Evolutionary conservation across 2,888 invertebrate genomes (phyloP).

Genomic region (Andricus curvator): DNA sequence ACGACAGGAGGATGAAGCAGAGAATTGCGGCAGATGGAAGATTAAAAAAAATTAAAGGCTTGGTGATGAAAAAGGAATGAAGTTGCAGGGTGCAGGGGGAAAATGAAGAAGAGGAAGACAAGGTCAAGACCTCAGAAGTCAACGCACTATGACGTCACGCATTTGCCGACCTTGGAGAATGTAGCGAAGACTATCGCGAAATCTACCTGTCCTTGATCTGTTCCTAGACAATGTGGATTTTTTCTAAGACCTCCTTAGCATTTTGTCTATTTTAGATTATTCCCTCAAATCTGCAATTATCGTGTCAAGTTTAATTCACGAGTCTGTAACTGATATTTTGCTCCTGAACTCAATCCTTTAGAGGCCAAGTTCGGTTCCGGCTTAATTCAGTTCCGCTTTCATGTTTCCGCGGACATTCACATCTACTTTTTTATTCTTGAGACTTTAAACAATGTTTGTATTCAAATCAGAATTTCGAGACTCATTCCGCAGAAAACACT

Average conservation of each 20-base stretch:
- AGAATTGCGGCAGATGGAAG: conserved; percentile 5
- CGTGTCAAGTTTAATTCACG: conserved; percentile 29
- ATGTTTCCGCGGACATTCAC: conserved; percentile 22
- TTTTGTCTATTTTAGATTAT: not conserved
- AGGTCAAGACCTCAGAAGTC: conserved; percentile 74
- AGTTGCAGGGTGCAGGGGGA: conserved; percentile 30
- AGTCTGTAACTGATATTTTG: conserved; percentile 25
- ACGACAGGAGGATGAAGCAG: conserved; percentile 27
- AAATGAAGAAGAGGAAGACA: conserved; percentile 60
- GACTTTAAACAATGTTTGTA: not conserved
- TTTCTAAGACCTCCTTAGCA: not conserved
- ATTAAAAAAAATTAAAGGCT: not conserved
- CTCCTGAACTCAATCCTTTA: conserved; percentile 32
- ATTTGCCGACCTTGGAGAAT: conserved; percentile 53
- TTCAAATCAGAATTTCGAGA: not conserved
- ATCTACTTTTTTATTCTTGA: not conserved
- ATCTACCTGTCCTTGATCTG: conserved; percentile 25
- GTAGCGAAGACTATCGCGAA: conserved; percentile 42
- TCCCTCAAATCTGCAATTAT: not conserved
- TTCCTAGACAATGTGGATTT: conserved; percentile 15
- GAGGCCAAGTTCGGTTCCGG: conserved; percentile 41
- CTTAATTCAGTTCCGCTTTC: conserved; percentile 40
- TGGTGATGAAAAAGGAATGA: conserved; percentile 4
- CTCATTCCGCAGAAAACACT: too few species aligned
- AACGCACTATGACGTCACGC: conserved; percentile 73